Percentiles rank a stretch among this genome's conserved stretches.
phyloP scores from a whole-genome alignment of 2,888 invertebrate species.

The Drosophila kambysellisi region DNA sequence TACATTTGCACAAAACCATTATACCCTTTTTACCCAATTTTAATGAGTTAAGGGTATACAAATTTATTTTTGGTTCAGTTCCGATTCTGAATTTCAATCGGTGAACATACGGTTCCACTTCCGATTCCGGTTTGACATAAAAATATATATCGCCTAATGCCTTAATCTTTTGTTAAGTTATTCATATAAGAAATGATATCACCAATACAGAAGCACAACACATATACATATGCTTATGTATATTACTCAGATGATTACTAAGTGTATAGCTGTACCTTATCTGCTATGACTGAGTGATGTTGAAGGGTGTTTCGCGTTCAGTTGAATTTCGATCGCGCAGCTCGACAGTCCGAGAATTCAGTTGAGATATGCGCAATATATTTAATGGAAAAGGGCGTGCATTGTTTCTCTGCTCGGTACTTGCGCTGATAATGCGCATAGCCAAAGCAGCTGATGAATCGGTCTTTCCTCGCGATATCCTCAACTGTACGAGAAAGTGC shows the following conservation, averaged over 20 bases:
- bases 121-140: neutral
- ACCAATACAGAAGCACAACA: neutral
- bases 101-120: neutral
- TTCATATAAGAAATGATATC: neutral
- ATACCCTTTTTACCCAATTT: no score
- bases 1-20: no score
- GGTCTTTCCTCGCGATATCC: constrained; percentile 7
- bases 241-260: constrained; percentile 15
- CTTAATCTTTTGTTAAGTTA: neutral
- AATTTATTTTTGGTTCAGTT: neutral
- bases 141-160: neutral
- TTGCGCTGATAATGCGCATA: constrained; percentile 18
- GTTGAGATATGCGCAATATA: neutral
- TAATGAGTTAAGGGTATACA: no score
- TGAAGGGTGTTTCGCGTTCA: constrained; percentile 19
- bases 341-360: neutral
- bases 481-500: constrained; percentile 12
- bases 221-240: neutral
- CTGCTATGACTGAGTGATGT: constrained; percentile 9
- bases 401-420: neutral
- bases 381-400: neutral
- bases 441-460: constrained; percentile 2
- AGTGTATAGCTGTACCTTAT: constrained; percentile 14
- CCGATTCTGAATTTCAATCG: neutral
- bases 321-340: constrained; percentile 34